Evolutionary conservation across 1,140 invertebrate genomes (phyloP).

Genomic region (Anoplolepis gracilipes): DNA sequence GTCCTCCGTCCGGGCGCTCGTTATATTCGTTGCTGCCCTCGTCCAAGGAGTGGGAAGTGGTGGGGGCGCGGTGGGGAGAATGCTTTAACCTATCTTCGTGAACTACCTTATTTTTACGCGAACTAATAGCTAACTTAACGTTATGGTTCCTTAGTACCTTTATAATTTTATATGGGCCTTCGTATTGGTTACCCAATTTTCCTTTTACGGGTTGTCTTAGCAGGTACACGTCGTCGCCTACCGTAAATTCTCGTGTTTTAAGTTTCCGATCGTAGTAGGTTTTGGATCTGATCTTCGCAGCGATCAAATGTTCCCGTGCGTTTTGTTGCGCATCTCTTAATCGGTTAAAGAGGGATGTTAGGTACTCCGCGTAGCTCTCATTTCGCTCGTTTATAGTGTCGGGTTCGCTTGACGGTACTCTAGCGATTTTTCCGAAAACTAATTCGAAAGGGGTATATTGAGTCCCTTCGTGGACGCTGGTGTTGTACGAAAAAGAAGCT

Average conservation of each 20-base stretch:
- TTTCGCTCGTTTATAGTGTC: background rate
- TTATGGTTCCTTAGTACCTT: no score
- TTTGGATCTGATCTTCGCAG: constrained; percentile 42
- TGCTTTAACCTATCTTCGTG: no score
- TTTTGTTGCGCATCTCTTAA: background rate
- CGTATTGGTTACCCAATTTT: no score
- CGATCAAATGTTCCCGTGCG: background rate
- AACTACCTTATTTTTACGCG: no score
- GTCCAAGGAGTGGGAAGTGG: no score
- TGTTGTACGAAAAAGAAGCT: background rate
- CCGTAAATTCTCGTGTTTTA: background rate
- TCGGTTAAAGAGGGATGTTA: background rate
- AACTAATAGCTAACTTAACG: no score
- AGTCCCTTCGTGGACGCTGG: constrained; percentile 64
- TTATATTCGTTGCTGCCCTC: no score
- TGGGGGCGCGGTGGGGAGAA: no score
- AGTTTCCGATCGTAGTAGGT: constrained; percentile 40
- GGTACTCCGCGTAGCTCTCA: constrained; percentile 20
- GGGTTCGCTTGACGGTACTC: background rate
- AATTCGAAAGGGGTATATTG: background rate
- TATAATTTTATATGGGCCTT: no score
- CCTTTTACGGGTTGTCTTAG: background rate
- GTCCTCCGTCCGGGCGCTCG: no score
- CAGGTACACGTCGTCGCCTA: background rate
- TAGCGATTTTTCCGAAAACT: background rate